Evolutionary conservation across 2,797 vertebrate species (phyloP).

Genomic region (Kryptopterus vitreolus): DNA sequence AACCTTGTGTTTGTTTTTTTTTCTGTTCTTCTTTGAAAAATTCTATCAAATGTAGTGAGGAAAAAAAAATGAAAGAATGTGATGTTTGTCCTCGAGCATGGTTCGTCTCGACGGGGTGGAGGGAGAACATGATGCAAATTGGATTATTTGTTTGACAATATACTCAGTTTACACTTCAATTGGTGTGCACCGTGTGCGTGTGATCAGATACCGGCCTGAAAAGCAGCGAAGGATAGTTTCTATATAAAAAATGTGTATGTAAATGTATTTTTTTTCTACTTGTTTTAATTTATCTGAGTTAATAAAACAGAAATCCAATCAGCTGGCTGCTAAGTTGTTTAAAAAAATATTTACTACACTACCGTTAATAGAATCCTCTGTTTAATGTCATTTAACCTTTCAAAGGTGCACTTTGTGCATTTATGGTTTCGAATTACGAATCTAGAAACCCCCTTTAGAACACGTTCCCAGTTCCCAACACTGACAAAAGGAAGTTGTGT

Average conservation of each 20-base stretch:
- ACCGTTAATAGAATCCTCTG: too few species aligned
- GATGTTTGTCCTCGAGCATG: not conserved
- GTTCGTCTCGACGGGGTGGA: not conserved
- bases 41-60: not conserved
- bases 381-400: too few species aligned
- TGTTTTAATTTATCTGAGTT: conserved; percentile 32
- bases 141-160: not conserved
- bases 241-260: conserved; percentile 2
- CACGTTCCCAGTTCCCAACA: not conserved
- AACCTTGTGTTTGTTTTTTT: not conserved
- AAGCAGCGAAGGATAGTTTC: not conserved
- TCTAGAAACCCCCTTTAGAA: not conserved
- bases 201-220: not conserved
- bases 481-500: not conserved
- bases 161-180: not conserved
- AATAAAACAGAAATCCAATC: not conserved
- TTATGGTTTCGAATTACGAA: not conserved
- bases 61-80: not conserved
- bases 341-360: too few species aligned
- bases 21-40: not conserved
- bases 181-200: not conserved
- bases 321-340: too few species aligned
- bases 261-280: conserved; percentile 25
- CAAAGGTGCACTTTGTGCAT: not conserved
- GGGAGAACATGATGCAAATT: not conserved